phyloP scores from a whole-genome alignment of 2,797 vertebrate genomes.

The Catamblyrhynchus diadema region DNA sequence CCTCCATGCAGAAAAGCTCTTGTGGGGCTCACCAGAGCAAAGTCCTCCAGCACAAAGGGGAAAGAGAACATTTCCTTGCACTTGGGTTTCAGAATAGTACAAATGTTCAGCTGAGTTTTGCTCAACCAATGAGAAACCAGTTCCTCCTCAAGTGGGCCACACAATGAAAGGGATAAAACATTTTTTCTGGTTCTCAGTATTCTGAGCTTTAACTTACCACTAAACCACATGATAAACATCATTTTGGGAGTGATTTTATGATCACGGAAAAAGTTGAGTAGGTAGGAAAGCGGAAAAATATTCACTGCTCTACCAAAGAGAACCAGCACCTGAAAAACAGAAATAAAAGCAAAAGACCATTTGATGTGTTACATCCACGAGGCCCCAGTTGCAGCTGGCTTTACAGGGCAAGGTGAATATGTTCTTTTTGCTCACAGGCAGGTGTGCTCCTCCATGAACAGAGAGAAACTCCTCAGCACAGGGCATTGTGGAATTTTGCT shows the following conservation, averaged over 20 bases:
- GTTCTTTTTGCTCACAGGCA: not conserved
- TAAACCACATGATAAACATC: constrained; percentile 99
- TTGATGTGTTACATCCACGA: not conserved
- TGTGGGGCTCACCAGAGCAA: not conserved
- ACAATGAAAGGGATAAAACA: not conserved
- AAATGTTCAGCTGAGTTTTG: not conserved
- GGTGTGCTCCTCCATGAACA: not conserved
- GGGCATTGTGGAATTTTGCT: not conserved
- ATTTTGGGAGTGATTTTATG: constrained; percentile 99
- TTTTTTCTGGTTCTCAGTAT: not conserved
- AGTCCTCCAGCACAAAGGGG: not conserved
- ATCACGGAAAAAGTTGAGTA: constrained; percentile 97
- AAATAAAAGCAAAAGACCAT: not conserved
- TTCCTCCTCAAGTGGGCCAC: not conserved
- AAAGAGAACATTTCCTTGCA: not conserved
- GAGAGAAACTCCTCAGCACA: not conserved
- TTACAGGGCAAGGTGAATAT: not conserved
- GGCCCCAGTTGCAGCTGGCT: not conserved
- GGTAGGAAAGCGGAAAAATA: constrained; percentile 95
- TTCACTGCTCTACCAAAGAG: constrained; percentile 94
- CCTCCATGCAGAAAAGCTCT: not conserved
- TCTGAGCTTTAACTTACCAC: constrained; percentile 81
- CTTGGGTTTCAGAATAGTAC: not conserved
- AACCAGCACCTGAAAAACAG: constrained; percentile 85
- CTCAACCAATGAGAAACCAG: not conserved